Percentiles rank a stretch among this genome's conserved stretches.
phyloP scores from a whole-genome alignment of 2,888 invertebrate genomes.

The Euproctis similis region DNA sequence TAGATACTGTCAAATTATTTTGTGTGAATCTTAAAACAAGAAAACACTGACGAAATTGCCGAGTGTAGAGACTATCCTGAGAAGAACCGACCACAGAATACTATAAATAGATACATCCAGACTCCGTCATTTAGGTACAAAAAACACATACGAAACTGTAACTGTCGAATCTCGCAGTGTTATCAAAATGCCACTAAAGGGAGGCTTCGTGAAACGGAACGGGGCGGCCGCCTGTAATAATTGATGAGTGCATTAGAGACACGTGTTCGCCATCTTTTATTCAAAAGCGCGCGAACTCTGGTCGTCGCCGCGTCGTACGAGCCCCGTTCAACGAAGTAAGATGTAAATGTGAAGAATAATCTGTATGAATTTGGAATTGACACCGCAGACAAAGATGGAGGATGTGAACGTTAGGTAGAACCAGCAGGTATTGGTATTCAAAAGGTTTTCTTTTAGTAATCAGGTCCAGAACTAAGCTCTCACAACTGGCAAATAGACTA shows the following conservation, averaged over 20 bases:
- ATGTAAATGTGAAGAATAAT: constrained; percentile 31
- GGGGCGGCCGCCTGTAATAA: constrained; percentile 45
- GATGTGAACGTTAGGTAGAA: too few relatives aligned
- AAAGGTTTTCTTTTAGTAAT: too few relatives aligned
- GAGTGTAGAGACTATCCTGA: too few relatives aligned
- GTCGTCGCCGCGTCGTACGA: constrained; percentile 22
- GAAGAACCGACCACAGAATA: constrained; percentile 4
- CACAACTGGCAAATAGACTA: too few relatives aligned
- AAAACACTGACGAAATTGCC: too few relatives aligned
- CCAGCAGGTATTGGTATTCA: too few relatives aligned
- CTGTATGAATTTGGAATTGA: constrained; percentile 32
- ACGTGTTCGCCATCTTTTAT: constrained; percentile 65
- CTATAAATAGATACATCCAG: constrained; percentile 5
- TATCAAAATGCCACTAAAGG: constrained; percentile 33
- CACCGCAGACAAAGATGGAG: too few relatives aligned
- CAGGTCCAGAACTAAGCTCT: too few relatives aligned
- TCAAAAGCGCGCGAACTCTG: constrained; percentile 34
- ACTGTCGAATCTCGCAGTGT: constrained; percentile 25
- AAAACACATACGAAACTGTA: constrained; percentile 26
- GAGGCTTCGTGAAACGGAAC: constrained; percentile 17
- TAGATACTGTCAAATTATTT: too few relatives aligned
- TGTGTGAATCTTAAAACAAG: too few relatives aligned
- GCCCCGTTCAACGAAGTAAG: constrained; percentile 8
- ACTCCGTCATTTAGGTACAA: constrained; percentile 11
- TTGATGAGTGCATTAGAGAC: constrained; percentile 72